Percentiles rank a stretch among this genome's conserved stretches.
phyloP scores from a whole-genome alignment of 2,888 invertebrate genomes.

The Drosophila mercatorum region DNA sequence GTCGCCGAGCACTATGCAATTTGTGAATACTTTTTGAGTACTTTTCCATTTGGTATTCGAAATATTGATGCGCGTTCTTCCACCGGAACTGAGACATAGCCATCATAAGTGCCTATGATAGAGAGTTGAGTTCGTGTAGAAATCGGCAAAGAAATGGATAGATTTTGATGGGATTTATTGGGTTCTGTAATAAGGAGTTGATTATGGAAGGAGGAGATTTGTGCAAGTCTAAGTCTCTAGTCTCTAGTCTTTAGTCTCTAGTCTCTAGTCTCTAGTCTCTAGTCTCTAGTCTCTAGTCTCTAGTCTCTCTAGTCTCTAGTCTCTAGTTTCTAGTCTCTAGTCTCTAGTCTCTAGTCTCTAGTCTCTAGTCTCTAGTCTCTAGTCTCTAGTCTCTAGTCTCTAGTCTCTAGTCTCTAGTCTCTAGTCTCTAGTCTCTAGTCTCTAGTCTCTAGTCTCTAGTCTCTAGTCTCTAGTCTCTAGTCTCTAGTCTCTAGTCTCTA shows the following conservation, averaged over 20 bases:
- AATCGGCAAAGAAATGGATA: not conserved
- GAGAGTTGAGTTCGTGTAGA: not conserved
- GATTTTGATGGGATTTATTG: not conserved
- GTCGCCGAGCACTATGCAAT: conserved; percentile 25
- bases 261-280: too few species aligned
- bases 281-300: too few species aligned
- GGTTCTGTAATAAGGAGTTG: not conserved
- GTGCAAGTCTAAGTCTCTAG: not conserved
- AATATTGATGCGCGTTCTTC: not conserved
- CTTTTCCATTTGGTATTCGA: conserved; percentile 18
- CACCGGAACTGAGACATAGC: not conserved
- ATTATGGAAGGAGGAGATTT: not conserved
- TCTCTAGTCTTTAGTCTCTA: too few species aligned
- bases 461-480: too few species aligned
- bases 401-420: not conserved
- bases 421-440: not conserved
- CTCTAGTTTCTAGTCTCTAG: too few species aligned
- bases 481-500: too few species aligned
- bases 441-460: not conserved
- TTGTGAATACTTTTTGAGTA: conserved; percentile 41
- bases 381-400: too few species aligned
- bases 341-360: too few species aligned
- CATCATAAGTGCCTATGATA: conserved; percentile 8
- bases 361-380: too few species aligned
- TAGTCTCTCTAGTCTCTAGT: too few species aligned